Evolutionary conservation across 92 coral and sea anemone species (phyloP), one percentile per base, ranked within the genome.

Genomic region (Micromussa lordhowensis): DNA sequence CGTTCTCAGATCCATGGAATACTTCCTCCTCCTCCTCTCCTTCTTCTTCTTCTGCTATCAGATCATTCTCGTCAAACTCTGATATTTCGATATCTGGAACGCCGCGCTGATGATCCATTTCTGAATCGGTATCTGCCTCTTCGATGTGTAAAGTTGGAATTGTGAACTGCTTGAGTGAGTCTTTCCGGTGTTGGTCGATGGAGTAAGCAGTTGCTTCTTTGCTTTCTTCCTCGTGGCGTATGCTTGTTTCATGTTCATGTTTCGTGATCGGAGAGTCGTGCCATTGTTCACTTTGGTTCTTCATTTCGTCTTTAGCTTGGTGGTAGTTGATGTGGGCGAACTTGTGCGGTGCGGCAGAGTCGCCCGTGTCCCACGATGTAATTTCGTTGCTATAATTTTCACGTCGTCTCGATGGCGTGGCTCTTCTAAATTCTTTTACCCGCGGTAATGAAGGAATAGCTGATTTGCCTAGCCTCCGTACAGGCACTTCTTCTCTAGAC

Each of bases 81-180:
- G 95, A 91, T 34, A 94, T 90, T 74, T 85, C 98, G 28, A 91
- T 95, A 63, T 78, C 92, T 8, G 96, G 95, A 24, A 87, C 75
- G 13, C 61, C 93, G 38, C 55, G 70, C 68, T 28, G 44, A 29
- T 83, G 68, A 11, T 80, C 85, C 78, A 51, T 57, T 28, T 79
- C 88, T 22, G 92, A 49, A 71, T 84, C 55, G 36, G 80, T 92
- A 66, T 59, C 84, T 31, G 91, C 88, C 48, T 89, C 94, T 18
- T 95, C 95, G 34, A 94, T 91, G 79, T 86, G 90, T 31, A 91
- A 69, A 11, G 92, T 88, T 12, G 96, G 94, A 66, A 91, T 91
- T 31, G 87, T 79, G 69, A 83, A 93, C 6, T 84, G 79, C 24
- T 32, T 77, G 14, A 38, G 4, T 24, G 91, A 49, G 29, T 44